phyloP scores from a whole-genome alignment of 2,888 invertebrate species.

The Drosophila subquinaria region DNA sequence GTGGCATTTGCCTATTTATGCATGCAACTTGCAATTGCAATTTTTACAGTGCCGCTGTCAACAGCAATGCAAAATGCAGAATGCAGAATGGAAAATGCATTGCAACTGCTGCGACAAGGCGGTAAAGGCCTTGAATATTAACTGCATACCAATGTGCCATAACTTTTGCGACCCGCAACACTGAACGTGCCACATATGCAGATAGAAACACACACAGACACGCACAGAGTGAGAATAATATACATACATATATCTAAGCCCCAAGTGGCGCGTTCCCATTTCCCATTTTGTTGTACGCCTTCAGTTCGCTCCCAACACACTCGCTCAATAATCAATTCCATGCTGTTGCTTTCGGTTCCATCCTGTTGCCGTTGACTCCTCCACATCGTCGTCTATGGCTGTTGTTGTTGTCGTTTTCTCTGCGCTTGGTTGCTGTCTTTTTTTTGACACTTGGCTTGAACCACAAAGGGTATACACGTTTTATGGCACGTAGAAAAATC shows the following conservation, averaged over 20 bases:
- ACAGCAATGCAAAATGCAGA: slow-evolving; percentile 21
- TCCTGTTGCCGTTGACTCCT: slow-evolving; percentile 53
- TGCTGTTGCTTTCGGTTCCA: slow-evolving; percentile 64
- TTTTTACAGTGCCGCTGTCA: slow-evolving; percentile 12
- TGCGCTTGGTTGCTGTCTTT: slow-evolving; percentile 28
- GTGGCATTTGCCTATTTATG: slow-evolving; percentile 56
- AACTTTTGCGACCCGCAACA: slow-evolving; percentile 44
- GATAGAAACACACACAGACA: slow-evolving; percentile 6
- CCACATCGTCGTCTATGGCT: slow-evolving; percentile 31
- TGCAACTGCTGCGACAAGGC: slow-evolving; percentile 36
- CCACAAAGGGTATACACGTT: background rate
- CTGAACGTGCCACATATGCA: slow-evolving; percentile 29
- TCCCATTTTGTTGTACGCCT: background rate
- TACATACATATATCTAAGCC: slow-evolving; percentile 29
- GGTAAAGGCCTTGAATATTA: slow-evolving; percentile 64
- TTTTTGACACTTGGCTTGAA: slow-evolving; percentile 10
- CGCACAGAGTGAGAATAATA: slow-evolving; percentile 5
- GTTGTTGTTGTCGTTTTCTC: slow-evolving; percentile 23
- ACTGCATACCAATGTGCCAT: slow-evolving; percentile 63
- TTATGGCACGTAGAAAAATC: background rate
- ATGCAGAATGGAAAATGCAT: slow-evolving; percentile 37
- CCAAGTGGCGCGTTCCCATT: slow-evolving; percentile 36
- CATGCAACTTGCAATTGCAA: slow-evolving; percentile 46
- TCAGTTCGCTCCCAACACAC: slow-evolving; percentile 19
- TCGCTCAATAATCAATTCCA: slow-evolving; percentile 71